Conservation (phyloP, 2,797 vertebrate genomes). For the Etheostoma nigrum region DNA sequence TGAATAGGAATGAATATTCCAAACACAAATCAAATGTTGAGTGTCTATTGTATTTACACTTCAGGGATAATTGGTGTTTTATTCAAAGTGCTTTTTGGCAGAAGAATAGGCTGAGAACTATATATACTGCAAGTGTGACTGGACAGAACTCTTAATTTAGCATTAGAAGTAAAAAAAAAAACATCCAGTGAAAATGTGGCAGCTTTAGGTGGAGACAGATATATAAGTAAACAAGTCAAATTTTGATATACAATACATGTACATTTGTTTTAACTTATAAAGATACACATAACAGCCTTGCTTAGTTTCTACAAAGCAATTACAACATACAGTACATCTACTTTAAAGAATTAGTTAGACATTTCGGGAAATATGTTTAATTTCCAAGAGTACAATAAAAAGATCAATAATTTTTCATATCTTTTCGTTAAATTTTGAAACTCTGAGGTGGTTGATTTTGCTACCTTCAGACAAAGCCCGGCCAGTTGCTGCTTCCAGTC, state of each 20-base stretch:
- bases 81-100: constrained; percentile 57
- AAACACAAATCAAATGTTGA: constrained; percentile 74
- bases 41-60: constrained; percentile 70
- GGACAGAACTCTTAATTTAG: constrained; percentile 29
- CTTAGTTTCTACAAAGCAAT: not conserved
- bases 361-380: not conserved
- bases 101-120: constrained; percentile 35
- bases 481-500: not conserved
- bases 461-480: not conserved
- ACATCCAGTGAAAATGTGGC: not conserved
- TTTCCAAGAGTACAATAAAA: too few species aligned
- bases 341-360: not conserved
- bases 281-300: not conserved
- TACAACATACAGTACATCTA: not conserved
- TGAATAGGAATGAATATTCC: constrained; percentile 72
- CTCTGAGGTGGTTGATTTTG: not conserved
- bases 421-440: not conserved
- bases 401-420: not conserved
- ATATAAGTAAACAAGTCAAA: not conserved
- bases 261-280: constrained; percentile 1
- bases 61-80: constrained; percentile 64
- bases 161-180: not conserved
- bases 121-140: constrained; percentile 4
- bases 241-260: not conserved
- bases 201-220: not conserved